phyloP scores from a whole-genome alignment of 30 jellyfish, hydroid and myxozoan species.

The Rhopilema esculentum region DNA sequence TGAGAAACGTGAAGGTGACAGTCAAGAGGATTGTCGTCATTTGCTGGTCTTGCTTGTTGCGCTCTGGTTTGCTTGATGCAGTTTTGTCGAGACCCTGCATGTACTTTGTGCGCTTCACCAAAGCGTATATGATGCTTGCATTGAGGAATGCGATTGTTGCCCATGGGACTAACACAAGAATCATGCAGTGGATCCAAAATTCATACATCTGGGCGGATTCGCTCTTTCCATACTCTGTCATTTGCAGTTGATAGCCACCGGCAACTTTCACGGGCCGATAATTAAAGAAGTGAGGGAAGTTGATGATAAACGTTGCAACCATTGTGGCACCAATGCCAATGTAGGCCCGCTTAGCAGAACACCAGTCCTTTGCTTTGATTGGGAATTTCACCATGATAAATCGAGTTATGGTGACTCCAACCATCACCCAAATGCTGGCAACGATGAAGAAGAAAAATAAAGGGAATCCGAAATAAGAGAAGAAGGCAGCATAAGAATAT shows the following conservation, averaged over 20 bases:
- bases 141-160: conserved; percentile 80
- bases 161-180: conserved; percentile 88
- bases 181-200: conserved; percentile 92
- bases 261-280: conserved; percentile 67
- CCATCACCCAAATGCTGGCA: conserved; percentile 86
- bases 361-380: conserved; percentile 72
- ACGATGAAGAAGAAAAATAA: conserved; percentile 80
- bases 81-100: conserved; percentile 63
- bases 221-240: conserved; percentile 73
- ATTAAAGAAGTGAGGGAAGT: conserved; percentile 86
- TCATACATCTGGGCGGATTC: conserved; percentile 83
- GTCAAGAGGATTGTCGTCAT: conserved; percentile 83
- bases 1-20: conserved; percentile 85
- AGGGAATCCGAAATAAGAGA: conserved; percentile 81
- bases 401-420: conserved; percentile 86
- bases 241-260: conserved; percentile 57
- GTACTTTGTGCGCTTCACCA: conserved; percentile 61
- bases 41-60: conserved; percentile 79
- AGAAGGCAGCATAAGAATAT: conserved; percentile 72
- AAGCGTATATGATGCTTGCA: conserved; percentile 71
- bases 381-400: conserved; percentile 84
- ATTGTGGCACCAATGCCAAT: conserved; percentile 66
- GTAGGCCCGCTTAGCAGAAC: conserved; percentile 80
- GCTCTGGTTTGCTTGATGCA: conserved; percentile 57
- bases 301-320: conserved; percentile 56